phyloP scores from a whole-genome alignment of 2,888 invertebrate genomes.

The Epistrophella euchroma region DNA sequence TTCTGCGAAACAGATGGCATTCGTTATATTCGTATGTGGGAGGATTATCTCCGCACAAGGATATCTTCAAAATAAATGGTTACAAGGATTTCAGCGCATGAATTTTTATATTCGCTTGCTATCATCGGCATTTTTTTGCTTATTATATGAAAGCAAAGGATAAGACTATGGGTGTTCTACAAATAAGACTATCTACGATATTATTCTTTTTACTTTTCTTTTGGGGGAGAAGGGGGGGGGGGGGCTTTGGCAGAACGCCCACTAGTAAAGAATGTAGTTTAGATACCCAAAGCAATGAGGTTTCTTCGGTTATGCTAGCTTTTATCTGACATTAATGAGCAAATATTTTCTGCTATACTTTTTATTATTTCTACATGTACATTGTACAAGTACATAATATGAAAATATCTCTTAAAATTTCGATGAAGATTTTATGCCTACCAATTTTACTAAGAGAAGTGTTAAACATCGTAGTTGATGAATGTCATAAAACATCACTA shows the following conservation, averaged over 20 bases:
- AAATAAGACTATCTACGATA: conserved; percentile 10
- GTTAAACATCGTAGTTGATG: not conserved
- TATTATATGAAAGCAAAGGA: conserved; percentile 63
- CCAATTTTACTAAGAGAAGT: conserved; percentile 1
- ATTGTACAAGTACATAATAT: not conserved
- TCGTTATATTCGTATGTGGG: conserved; percentile 37
- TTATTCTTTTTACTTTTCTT: conserved; percentile 39
- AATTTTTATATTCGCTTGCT: conserved; percentile 73
- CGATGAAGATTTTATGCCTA: not conserved
- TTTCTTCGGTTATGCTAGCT: conserved; percentile 21
- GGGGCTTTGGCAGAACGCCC: not conserved
- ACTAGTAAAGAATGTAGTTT: conserved; percentile 9
- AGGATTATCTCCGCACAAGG: conserved; percentile 56
- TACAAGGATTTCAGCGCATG: conserved; percentile 69
- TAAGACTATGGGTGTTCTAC: conserved; percentile 14
- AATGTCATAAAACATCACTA: not conserved
- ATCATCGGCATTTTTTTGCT: conserved; percentile 72
- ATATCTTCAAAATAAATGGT: conserved; percentile 55
- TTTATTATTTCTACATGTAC: not conserved
- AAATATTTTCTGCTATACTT: conserved; percentile 3
- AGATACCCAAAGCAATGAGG: not conserved
- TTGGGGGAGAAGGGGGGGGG: not conserved
- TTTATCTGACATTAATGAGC: conserved; percentile 41
- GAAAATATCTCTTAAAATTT: not conserved
- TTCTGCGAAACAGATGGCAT: conserved; percentile 44